Evolutionary conservation across 2,888 invertebrate species (phyloP).

Genomic region (Parnassius smintheus): DNA sequence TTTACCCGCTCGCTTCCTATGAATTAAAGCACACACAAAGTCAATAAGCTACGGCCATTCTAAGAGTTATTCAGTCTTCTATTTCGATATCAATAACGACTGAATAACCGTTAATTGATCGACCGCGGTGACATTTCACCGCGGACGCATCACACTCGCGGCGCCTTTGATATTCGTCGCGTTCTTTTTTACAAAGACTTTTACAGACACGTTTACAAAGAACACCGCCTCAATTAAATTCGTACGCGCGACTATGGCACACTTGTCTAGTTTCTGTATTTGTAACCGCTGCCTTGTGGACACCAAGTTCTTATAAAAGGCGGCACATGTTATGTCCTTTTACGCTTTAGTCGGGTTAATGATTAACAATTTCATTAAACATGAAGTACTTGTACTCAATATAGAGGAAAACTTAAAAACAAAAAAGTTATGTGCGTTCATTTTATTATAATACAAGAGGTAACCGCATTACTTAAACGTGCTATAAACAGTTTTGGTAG

Average conservation of each 20-base stretch:
- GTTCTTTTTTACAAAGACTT: constrained; percentile 45
- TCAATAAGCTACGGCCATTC: constrained; percentile 57
- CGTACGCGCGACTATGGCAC: constrained; percentile 75
- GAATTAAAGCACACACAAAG: constrained; percentile 40
- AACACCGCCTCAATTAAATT: constrained; percentile 72
- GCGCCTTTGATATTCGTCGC: constrained; percentile 62
- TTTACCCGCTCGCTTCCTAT: constrained; percentile 25
- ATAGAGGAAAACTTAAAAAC: no score
- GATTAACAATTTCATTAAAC: constrained; percentile 38
- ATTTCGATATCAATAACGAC: constrained; percentile 67
- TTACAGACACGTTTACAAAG: constrained; percentile 49
- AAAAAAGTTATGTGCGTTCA: no score
- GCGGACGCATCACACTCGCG: constrained; percentile 64
- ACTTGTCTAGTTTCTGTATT: constrained; percentile 64
- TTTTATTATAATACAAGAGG: no score
- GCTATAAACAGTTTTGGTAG: no score
- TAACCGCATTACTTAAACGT: no score
- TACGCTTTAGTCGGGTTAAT: constrained; percentile 46
- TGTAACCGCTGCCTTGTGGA: constrained; percentile 40
- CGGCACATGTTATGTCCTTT: constrained; percentile 40
- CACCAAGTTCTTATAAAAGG: constrained; percentile 44
- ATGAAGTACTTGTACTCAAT: constrained; percentile 15
- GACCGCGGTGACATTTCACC: constrained; percentile 77
- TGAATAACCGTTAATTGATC: constrained; percentile 65
- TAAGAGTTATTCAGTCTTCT: constrained; percentile 37